Evolutionary conservation across 2,888 invertebrate species (phyloP).

Genomic region (Acanthosepion esculentum): DNA sequence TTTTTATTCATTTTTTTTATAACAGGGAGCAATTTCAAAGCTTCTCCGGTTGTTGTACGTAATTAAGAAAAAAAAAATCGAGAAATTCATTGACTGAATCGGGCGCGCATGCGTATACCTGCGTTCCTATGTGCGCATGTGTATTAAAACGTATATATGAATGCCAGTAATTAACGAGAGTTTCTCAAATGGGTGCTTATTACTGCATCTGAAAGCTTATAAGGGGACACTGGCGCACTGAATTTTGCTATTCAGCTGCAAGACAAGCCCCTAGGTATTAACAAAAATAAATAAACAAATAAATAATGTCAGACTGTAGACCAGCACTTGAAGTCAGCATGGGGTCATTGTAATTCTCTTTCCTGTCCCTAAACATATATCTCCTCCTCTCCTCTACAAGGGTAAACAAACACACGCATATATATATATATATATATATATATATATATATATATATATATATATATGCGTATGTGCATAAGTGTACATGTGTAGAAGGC

Average conservation of each 20-base stretch:
- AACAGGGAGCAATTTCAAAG: not conserved
- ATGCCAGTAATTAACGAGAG: not conserved
- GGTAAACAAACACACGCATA: not conserved
- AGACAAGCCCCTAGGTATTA: not conserved
- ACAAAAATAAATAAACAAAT: slow-evolving; percentile 33
- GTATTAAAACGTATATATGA: not conserved
- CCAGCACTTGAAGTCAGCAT: not conserved
- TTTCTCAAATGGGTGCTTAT: not conserved
- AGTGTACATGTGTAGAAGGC: not conserved
- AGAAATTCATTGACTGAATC: not conserved
- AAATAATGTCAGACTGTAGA: not conserved
- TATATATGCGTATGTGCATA: not conserved
- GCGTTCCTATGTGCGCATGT: not conserved
- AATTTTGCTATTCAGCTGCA: not conserved
- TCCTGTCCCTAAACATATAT: not conserved
- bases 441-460: slow-evolving; percentile 40
- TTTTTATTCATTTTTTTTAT: not conserved
- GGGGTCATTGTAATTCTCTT: not conserved
- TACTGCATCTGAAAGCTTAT: not conserved
- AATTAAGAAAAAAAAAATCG: not conserved
- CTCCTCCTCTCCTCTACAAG: not conserved
- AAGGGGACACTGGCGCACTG: not conserved
- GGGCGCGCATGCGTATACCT: not conserved
- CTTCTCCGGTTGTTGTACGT: not conserved
- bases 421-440: slow-evolving; percentile 36